Evolutionary conservation across 2,888 invertebrate genomes (phyloP).

Genomic region (Agrypnus murinus): DNA sequence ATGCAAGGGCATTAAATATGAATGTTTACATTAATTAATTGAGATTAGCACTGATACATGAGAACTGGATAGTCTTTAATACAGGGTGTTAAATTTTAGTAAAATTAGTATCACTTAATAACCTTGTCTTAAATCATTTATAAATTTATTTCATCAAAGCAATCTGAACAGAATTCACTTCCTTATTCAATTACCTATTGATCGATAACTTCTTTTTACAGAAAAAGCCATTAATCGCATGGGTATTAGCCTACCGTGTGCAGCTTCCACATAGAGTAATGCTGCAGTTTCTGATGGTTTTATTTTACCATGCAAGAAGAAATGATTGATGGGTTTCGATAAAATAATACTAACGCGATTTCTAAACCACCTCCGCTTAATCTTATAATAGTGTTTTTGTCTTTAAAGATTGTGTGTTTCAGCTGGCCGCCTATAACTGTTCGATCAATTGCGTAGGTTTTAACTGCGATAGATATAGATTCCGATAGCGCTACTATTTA

Average conservation of each 20-base stretch:
- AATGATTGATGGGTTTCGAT: constrained; percentile 41
- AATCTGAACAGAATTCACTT: too few relatives aligned
- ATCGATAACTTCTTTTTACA: too few relatives aligned
- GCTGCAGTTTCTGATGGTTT: neutral
- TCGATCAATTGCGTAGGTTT: constrained; percentile 39
- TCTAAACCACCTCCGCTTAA: constrained; percentile 44
- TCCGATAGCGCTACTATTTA: constrained; percentile 29
- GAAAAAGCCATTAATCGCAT: neutral
- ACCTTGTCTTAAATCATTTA: too few relatives aligned
- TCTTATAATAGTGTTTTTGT: constrained; percentile 36
- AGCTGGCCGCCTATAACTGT: constrained; percentile 34
- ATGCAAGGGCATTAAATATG: too few relatives aligned
- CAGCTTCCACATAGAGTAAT: neutral
- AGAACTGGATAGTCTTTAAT: too few relatives aligned
- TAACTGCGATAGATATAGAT: constrained; percentile 32
- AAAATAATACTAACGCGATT: constrained; percentile 34
- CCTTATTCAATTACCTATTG: too few relatives aligned
- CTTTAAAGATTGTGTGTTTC: constrained; percentile 13
- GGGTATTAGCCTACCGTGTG: neutral
- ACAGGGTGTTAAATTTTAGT: too few relatives aligned
- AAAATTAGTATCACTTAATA: too few relatives aligned
- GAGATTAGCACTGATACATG: too few relatives aligned
- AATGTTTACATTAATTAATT: too few relatives aligned
- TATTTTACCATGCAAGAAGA: constrained; percentile 10
- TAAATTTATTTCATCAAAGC: too few relatives aligned